Conservation (phyloP, 2,888 invertebrate genomes). For the Steromphala cineraria region DNA sequence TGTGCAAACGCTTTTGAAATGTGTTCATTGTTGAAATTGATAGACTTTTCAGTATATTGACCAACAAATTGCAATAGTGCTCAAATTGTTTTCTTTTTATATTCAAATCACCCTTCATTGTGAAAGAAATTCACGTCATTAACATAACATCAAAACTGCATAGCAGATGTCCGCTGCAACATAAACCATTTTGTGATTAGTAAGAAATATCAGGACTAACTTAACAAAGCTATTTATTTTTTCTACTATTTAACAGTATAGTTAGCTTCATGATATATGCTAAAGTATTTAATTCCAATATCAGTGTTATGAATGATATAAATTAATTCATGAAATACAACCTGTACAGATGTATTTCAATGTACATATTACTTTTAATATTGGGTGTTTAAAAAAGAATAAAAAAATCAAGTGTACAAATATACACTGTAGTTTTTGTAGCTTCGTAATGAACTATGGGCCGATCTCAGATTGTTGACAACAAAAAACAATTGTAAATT, state of each 20-base stretch:
- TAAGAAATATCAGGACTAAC: neutral
- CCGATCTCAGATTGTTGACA: too few relatives aligned
- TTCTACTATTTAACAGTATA: slow-evolving; percentile 5
- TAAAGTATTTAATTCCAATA: neutral
- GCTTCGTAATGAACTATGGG: too few relatives aligned
- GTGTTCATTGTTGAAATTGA: neutral
- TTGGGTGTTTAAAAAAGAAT: neutral
- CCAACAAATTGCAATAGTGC: slow-evolving; percentile 17
- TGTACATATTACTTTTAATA: slow-evolving; percentile 6
- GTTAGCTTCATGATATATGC: neutral
- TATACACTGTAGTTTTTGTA: too few relatives aligned
- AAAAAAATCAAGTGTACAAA: too few relatives aligned
- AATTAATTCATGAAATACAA: slow-evolving; percentile 4
- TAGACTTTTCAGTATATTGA: neutral
- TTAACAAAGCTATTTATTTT: slow-evolving; percentile 18
- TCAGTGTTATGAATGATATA: neutral
- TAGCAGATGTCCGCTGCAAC: neutral
- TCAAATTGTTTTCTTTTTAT: neutral
- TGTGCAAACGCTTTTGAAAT: neutral
- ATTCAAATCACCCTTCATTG: neutral
- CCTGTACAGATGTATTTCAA: neutral
- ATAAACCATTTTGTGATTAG: neutral
- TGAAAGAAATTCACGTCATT: neutral
- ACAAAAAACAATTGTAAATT: too few relatives aligned
- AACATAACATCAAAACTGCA: neutral